Base-by-base conservation (phyloP, 30 jellyfish, hydroid and myxozoan genomes). In the Calvadosia cruxmelitensis region DNA sequence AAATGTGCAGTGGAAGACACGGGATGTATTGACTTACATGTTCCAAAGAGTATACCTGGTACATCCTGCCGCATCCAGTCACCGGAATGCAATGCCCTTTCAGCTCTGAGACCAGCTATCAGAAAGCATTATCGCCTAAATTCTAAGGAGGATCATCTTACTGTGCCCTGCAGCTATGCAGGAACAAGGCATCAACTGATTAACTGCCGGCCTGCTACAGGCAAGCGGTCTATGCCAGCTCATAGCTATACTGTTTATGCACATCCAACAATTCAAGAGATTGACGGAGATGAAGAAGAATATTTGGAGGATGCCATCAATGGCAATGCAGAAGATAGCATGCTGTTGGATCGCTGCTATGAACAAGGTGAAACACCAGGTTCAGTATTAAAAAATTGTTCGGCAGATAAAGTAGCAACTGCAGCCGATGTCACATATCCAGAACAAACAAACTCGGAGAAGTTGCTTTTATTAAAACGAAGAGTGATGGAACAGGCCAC, bases 401-500 rank as follows among this genome's bases (percentile, higher is more conserved):
- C 10, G 20, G 10, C 57, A 20, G 57, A 42, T 42, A 42, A 42
- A 5, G 10, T 20, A 10, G 20, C 20, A 5, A 42, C 57, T 5
- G 10, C 57, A 42, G 94, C 73, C 15, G 16, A 26, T 10, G 83
- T 31, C 27, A 68, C 71, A 12, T 93, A 91, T 5, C 67, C 42
- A 34, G 84, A 64, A 27, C 80, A 79, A 23, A 92, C 81, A 62
- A 85, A 87, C 50, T 84, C 73, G 50, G 96, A 86, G 50, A 91
- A 80, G n/a, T 75, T 91, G 3, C 84, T 86, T n/a, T 48, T 91
- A 30, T 69, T 91, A 28, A 78, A 85, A 68, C 69, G 78, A 75
- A 76, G 78, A 66, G 94, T 91, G 1, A 91, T 91, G 2, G 93
- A 91, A 66, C 81, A 91, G 74, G 99, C 99, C 0, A 91, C 99